A percentile compares a stretch with the other conserved stretches of the same genome.
Evolutionary conservation across 1,140 invertebrate genomes (phyloP).

Genomic region (Tetranychus cinnabarinus): DNA sequence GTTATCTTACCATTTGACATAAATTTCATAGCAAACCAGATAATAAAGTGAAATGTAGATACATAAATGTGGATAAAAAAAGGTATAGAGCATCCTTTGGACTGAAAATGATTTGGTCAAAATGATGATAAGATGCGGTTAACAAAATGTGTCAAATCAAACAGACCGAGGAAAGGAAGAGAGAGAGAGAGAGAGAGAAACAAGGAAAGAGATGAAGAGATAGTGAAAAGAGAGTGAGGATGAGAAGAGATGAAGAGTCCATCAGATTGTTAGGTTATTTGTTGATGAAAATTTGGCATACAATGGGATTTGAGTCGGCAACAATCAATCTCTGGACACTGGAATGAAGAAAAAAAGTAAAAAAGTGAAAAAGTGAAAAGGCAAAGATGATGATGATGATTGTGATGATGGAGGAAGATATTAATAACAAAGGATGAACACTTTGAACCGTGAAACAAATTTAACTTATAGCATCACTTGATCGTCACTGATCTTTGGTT

Average conservation of each 20-base stretch:
- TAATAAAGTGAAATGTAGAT: not conserved
- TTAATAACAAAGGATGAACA: not conserved
- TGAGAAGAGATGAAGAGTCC: not conserved
- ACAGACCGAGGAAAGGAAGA: not conserved
- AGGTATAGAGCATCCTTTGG: not conserved
- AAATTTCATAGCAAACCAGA: not conserved
- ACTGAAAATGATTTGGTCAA: not conserved
- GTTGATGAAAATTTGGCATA: not conserved
- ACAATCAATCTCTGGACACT: not conserved
- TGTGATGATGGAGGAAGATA: not conserved
- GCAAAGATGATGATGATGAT: not conserved
- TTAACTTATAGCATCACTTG: not conserved
- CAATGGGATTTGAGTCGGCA: not conserved
- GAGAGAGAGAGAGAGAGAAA: not conserved
- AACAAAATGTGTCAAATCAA: not conserved
- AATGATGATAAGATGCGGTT: not conserved
- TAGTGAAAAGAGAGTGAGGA: not conserved
- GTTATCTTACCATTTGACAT: not conserved
- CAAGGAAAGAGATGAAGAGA: not conserved
- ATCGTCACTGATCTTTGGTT: not conserved
- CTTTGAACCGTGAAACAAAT: not conserved
- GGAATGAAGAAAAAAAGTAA: not conserved
- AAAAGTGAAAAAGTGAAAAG: not conserved
- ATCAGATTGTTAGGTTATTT: not conserved
- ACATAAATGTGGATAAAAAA: not conserved